Evolutionary conservation across 2,888 invertebrate genomes (phyloP).

Genomic region (Apoda limacodes): DNA sequence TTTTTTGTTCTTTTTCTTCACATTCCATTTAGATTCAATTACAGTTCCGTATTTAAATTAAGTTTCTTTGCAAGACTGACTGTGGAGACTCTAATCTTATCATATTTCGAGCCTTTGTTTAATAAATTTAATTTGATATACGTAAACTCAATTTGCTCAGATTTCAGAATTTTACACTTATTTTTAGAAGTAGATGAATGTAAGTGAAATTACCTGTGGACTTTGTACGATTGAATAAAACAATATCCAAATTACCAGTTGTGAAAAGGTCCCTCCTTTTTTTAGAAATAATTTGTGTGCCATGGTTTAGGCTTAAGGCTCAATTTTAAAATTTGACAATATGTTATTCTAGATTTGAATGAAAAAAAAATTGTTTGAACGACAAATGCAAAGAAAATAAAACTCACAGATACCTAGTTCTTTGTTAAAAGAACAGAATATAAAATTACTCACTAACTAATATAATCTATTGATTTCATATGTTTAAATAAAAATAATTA

Average conservation of each 20-base stretch:
- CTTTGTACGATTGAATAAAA: no score
- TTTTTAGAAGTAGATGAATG: slow-evolving; percentile 22
- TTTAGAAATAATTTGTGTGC: slow-evolving; percentile 64
- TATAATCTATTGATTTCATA: no score
- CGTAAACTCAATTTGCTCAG: slow-evolving; percentile 54
- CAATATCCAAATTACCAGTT: slow-evolving; percentile 45
- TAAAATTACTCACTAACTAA: no score
- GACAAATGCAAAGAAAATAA: no score
- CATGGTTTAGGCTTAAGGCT: slow-evolving; percentile 59
- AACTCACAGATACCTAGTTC: no score
- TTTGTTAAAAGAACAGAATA: no score
- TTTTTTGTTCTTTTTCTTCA: slow-evolving; percentile 34
- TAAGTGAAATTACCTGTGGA: slow-evolving; percentile 32
- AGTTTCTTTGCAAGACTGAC: slow-evolving; percentile 64
- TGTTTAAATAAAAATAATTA: no score
- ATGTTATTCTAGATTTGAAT: no score
- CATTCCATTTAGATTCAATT: slow-evolving; percentile 35
- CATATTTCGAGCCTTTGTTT: slow-evolving; percentile 41
- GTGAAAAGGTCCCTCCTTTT: slow-evolving; percentile 66
- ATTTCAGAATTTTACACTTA: slow-evolving; percentile 41
- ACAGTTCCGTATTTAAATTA: slow-evolving; percentile 25
- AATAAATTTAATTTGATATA: slow-evolving; percentile 40
- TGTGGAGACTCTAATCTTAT: slow-evolving; percentile 49
- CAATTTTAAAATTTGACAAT: slow-evolving; percentile 53
- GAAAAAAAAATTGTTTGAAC: no score